Evolutionary conservation across 2,888 invertebrate species (phyloP).

Genomic region (Homarus gammarus): DNA sequence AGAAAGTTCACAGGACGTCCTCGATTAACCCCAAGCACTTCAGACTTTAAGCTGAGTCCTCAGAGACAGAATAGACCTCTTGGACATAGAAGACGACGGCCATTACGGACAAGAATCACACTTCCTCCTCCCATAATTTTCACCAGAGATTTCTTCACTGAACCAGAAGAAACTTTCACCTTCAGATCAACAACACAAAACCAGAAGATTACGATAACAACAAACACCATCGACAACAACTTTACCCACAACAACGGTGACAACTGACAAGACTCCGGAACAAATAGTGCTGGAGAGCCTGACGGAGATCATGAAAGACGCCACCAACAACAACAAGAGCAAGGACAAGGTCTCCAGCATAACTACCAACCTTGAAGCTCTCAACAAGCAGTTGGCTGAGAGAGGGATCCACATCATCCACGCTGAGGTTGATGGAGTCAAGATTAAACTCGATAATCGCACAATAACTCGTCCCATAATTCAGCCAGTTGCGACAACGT

Average conservation of each 20-base stretch:
- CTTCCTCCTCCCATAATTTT: constrained; percentile 19
- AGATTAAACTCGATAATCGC: constrained; percentile 71
- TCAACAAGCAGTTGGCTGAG: constrained; percentile 69
- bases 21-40: background rate
- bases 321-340: constrained; percentile 57
- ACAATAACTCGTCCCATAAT: constrained; percentile 48
- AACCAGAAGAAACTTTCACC: constrained; percentile 19
- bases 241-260: constrained; percentile 4
- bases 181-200: background rate
- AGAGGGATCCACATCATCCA: constrained; percentile 74
- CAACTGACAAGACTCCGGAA: constrained; percentile 58
- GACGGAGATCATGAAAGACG: constrained; percentile 73
- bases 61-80: background rate
- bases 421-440: constrained; percentile 72
- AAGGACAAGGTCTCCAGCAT: constrained; percentile 70
- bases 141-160: constrained; percentile 26
- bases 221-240: constrained; percentile 32
- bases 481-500: constrained; percentile 40
- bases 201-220: background rate
- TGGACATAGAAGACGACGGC: constrained; percentile 6
- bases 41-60: background rate
- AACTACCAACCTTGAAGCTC: constrained; percentile 62
- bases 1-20: background rate
- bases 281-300: constrained; percentile 73
- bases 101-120: constrained; percentile 9